Evolutionary conservation across 2,113 vertebrate species (phyloP), one percentile per base, ranked within the genome.

Genomic region (Circaetus cinerascens): DNA sequence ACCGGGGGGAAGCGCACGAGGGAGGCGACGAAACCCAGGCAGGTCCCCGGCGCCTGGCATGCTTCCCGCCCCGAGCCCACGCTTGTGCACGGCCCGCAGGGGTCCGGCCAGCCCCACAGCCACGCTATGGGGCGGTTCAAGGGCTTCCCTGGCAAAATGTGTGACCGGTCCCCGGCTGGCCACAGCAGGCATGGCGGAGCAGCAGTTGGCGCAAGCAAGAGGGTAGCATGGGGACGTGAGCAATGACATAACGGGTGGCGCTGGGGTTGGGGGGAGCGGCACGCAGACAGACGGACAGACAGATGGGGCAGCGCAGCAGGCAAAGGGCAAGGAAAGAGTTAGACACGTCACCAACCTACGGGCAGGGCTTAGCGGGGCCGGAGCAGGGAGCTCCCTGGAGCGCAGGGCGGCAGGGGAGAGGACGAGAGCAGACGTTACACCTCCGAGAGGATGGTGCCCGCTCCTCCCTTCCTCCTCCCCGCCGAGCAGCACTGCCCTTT

Each of bases 281-380:
- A 85, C 41, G 2, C 64, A 43, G 57, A 50, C 3, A 19, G 71
- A 83, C 6, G 5, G 62, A 85, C 7, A 23, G 84, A 75, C 15
- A 14, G 66, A 64, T 1, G 15, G 78, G 88, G 81, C 17, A 32
- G 64, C 8, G 9, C 74, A 63, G 69, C 85, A 88, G 53, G 57
- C 73, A 88, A 71, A 55, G 48, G 51, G 71, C 92, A 94, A 81
- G 85, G 86, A 78, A 88, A 62, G 77, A 94, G 88, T 93, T 59
- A 93, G 95, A 97, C 82, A 71, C 13, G 1, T 93, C 95, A 97
- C 96, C 95, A 97, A 97, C 96, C 96, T 97, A 97, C 7, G 38
- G 91, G 93, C 67, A 91, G 79, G 86, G 93, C 69, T 93, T 86
- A 90, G 78, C 55, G 5, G 86, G 88, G 84, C 90, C 56, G 21